These are phyloP conservation scores for Nomia melanderi DNA, from an alignment of 1,140 invertebrate genomes.

Conservation along the genomic window DNA sequence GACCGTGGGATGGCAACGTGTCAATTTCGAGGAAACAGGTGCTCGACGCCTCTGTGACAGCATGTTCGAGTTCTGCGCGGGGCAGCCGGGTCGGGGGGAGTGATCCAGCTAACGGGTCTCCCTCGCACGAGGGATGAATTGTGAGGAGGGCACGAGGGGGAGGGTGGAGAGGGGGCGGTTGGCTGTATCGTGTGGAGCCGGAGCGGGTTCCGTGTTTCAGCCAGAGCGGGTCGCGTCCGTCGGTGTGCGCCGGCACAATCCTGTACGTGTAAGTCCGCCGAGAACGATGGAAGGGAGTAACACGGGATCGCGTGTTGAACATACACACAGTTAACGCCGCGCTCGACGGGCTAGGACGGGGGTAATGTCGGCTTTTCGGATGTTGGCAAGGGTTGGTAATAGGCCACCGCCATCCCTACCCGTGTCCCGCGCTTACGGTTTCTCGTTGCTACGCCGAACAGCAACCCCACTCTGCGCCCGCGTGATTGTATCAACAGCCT, in stretches of 20 bases:
- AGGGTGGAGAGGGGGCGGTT: constrained; percentile 22
- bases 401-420: constrained; percentile 61
- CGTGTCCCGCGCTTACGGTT: constrained; percentile 51
- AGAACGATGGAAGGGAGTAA: constrained; percentile 60
- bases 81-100: background rate
- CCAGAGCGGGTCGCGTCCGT: too few species aligned
- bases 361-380: constrained; percentile 72
- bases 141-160: background rate
- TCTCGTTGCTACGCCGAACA: constrained; percentile 52
- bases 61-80: constrained; percentile 70
- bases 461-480: constrained; percentile 51
- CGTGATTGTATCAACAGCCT: constrained; percentile 77
- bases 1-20: constrained; percentile 71
- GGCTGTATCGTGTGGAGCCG: constrained; percentile 37
- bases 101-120: constrained; percentile 56
- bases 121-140: constrained; percentile 16
- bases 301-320: constrained; percentile 76
- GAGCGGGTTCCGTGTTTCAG: constrained; percentile 3
- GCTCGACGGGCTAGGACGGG: constrained; percentile 52
- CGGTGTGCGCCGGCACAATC: constrained; percentile 23
- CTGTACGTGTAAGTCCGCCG: constrained; percentile 41
- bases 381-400: constrained; percentile 77
- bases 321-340: constrained; percentile 72
- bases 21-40: constrained; percentile 74
- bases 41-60: constrained; percentile 77